Evolutionary conservation across 2,888 invertebrate species (phyloP), one percentile per base, ranked within the genome.

Genomic region (Spodoptera picta): DNA sequence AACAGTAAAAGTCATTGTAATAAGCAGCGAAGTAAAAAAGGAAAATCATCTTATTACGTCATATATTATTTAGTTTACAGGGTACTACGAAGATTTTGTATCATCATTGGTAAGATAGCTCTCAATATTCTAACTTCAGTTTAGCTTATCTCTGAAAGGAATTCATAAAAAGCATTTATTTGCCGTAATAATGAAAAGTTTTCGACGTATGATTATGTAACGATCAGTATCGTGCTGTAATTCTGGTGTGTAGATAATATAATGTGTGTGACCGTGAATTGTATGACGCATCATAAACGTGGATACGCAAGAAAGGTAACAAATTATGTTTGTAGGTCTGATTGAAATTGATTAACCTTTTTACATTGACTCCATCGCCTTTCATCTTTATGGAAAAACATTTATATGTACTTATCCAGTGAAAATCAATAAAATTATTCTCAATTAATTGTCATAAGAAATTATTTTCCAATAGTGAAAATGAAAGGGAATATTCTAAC

Each of bases 201-300:
- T 71, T 43, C 55, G 51, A 44, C 55, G 58, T 60, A 31, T 59
- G 55, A 62, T 77, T 71, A 71, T 60, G 62, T 69, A 77, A 79
- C 51, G 65, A 65, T 66, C 53, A 55, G 61, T 61, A 65, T 62
- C 49, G 54, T 45, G 36, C 27, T 54, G 64, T 73, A 61, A 66
- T 65, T 65, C 61, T 56, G 53, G 49, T 68, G 60, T 69, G 67
- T 67, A 67, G 67, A 75, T 71, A 73, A 71, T 69, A 46, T 19
- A 19, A 19, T 19, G 60, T 63, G 63, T 69, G 65, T 69, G 80
- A 65, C 80, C 73, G 67, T 78, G 79, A 80, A 73, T 65, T n/a
- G 60, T 69, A 60, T 80, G 78, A 79, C 79, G 75, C 80, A 78
- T 53, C 59, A 31, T 36, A 42, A 31, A 65, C 61, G 62, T 68